Evolutionary conservation across 2,113 vertebrate genomes (phyloP).

Genomic region (Scomber colias): DNA sequence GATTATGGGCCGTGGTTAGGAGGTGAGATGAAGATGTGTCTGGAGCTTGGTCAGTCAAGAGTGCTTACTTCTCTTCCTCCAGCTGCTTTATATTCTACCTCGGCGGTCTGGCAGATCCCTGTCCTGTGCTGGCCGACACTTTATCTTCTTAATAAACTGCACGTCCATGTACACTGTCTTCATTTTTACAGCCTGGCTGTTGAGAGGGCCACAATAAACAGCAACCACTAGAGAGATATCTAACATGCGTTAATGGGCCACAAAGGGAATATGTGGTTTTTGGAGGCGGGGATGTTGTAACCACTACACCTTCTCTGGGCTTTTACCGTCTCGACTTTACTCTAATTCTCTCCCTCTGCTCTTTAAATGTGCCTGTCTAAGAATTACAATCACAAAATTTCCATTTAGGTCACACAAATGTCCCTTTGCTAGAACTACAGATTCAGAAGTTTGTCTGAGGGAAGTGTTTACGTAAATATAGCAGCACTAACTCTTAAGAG

Average conservation of each 20-base stretch:
- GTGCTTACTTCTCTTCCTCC: neutral
- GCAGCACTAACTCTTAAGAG: constrained; percentile 23
- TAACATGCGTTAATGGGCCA: constrained; percentile 67
- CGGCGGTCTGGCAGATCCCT: constrained; percentile 22
- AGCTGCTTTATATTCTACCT: neutral
- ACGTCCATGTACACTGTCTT: constrained; percentile 9
- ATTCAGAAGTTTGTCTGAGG: constrained; percentile 20
- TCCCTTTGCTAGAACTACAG: constrained; percentile 19
- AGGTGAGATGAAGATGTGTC: neutral
- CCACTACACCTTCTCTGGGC: constrained; percentile 25
- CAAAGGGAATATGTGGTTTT: constrained; percentile 65
- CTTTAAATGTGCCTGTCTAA: constrained; percentile 28
- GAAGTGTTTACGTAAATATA: constrained; percentile 22
- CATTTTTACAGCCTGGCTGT: constrained; percentile 47
- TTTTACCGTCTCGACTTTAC: constrained; percentile 15
- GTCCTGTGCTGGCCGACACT: constrained; percentile 19
- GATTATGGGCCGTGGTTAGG: neutral
- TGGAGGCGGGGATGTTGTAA: constrained; percentile 34
- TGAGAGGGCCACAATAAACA: constrained; percentile 46
- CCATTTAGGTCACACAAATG: constrained; percentile 25
- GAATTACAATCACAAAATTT: constrained; percentile 34
- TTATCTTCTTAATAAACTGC: constrained; percentile 35
- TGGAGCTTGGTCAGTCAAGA: too few species aligned
- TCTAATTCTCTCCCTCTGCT: neutral
- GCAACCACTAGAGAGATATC: constrained; percentile 41